Evolutionary conservation across 2,797 vertebrate species (phyloP), one percentile per base, ranked within the genome.

Genomic region (Acestrorhynchus altus): DNA sequence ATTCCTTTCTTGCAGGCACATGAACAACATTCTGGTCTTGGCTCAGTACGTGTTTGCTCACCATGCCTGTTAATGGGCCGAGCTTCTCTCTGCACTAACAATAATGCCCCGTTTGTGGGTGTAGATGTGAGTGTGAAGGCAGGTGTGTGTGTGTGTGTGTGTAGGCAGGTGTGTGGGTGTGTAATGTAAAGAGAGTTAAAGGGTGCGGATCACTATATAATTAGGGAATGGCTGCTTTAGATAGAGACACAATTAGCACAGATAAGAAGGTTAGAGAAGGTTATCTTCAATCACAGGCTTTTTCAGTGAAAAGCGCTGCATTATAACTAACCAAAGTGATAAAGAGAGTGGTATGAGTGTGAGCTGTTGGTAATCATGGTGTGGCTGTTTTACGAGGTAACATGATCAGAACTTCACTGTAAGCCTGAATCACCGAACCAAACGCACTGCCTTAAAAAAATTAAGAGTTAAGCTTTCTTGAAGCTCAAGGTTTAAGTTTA

Each of bases 201-300:
- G 9, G 9, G 18, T 20, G 8, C 59, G 44, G n/a, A 65, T 44
- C n/a, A 10, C 39, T 12, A 10, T 20, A 22, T 1, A 35, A 9
- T 39, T 8, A 39, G 35, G 10, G n/a, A 63, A 11, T 46, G 13
- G 26, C 8, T 28, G 13, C 8, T 66, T 26, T 18, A 46, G 22
- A 44, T 42, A 15, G 0, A 40, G 61, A 11, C 35, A 24, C 18
- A 64, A 20, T n/a, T 63, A 63, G 15, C 10, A 13, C 26, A 59
- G 61, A 65, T 42, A 42, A 13, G 20, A 42, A 65, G 64, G 64
- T 46, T 47, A 66, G 22, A 22, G 40, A 20, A 65, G 64, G 64
- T 46, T 47, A 66, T 46, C 64, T 65, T 1, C 18, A 40, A 35
- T 40, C 60, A 20, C 22, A 20, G 16, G 15, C 35, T 64, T 42